A percentile compares a stretch with the other conserved stretches of the same genome.
phyloP scores from a whole-genome alignment of 2,888 invertebrate genomes.

The Acleris holmiana region DNA sequence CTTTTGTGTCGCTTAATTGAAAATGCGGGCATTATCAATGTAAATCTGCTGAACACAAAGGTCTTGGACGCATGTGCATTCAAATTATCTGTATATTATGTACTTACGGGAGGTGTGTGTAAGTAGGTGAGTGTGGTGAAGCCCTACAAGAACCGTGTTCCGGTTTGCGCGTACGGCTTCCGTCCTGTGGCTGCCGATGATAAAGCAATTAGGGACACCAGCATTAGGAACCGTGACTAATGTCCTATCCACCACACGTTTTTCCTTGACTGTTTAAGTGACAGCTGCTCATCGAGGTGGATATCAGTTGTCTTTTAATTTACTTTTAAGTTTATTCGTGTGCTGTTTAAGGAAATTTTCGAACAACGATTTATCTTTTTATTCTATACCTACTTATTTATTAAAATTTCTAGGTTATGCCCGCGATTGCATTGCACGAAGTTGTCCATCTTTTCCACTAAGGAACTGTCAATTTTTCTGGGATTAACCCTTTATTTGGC shows the following conservation, averaged over 20 bases:
- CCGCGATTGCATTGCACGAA: too few relatives aligned
- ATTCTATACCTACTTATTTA: too few relatives aligned
- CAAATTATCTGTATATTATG: slow-evolving; percentile 17
- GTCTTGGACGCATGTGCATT: slow-evolving; percentile 22
- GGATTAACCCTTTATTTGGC: too few relatives aligned
- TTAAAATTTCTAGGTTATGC: too few relatives aligned
- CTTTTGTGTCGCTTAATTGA: slow-evolving; percentile 69
- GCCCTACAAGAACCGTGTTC: slow-evolving; percentile 71
- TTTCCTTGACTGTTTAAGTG: background rate
- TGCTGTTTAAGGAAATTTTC: too few relatives aligned
- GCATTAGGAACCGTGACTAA: slow-evolving; percentile 13
- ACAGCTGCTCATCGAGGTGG: too few relatives aligned
- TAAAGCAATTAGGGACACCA: slow-evolving; percentile 31
- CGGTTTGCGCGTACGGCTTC: slow-evolving; percentile 78
- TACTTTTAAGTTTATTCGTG: too few relatives aligned
- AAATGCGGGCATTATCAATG: slow-evolving; percentile 74
- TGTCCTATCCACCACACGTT: slow-evolving; percentile 1
- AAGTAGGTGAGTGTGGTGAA: slow-evolving; percentile 55
- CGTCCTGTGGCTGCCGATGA: slow-evolving; percentile 52
- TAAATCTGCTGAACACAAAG: slow-evolving; percentile 45
- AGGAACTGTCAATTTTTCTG: too few relatives aligned
- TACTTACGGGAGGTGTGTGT: slow-evolving; percentile 1
- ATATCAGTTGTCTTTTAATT: too few relatives aligned
- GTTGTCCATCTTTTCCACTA: too few relatives aligned
- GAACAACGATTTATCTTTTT: too few relatives aligned